Evolutionary conservation across 2,888 invertebrate genomes (phyloP), one percentile per base, ranked within the genome.

Genomic region (Octodonta nipae): DNA sequence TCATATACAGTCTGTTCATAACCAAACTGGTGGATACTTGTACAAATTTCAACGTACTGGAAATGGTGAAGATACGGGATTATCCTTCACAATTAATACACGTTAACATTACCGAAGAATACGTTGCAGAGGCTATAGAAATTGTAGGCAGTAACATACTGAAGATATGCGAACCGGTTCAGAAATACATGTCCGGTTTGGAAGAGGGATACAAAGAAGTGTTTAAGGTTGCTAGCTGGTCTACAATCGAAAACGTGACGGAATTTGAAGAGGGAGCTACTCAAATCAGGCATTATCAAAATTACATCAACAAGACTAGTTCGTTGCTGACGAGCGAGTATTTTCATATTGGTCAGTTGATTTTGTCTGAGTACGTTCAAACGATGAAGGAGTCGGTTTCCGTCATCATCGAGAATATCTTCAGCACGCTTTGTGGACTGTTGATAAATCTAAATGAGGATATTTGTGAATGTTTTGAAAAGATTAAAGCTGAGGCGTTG

Each of bases 401-500:
- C 29, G 60, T 66, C 33, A 66, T 75, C 32, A 71, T 77, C 8
- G 64, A 71, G 28, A 65, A 67, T 24, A 71, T 82, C 13, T 75
- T 79, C 14, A 60, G 54, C 2, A 71, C 75, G 40, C 67, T 83
- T 36, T 70, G 78, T 1, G 61, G 65, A 27, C 65, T 69, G 14
- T 81, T 82, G 47, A 72, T 72, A 47, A 65, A 62, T 34, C 75
- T 77, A 46, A 79, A 81, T 57, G 60, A 70, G 28, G 67, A 67
- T 14, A 81, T 84, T 40, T 81, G 81, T 50, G 60, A 64, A 1
- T 72, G 73, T 45, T 91, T 88, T 56, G 74, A 81, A 57, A 64
- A 64, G 14, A 74, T 91, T 33, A 72, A 73, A 45, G 64, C 64
- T 16, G 71, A 66, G 42, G 84, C 86, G 1, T 55, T 80, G 7